phyloP scores from a whole-genome alignment of 2,797 vertebrate species.

The Poeciliopsis gracilis region DNA sequence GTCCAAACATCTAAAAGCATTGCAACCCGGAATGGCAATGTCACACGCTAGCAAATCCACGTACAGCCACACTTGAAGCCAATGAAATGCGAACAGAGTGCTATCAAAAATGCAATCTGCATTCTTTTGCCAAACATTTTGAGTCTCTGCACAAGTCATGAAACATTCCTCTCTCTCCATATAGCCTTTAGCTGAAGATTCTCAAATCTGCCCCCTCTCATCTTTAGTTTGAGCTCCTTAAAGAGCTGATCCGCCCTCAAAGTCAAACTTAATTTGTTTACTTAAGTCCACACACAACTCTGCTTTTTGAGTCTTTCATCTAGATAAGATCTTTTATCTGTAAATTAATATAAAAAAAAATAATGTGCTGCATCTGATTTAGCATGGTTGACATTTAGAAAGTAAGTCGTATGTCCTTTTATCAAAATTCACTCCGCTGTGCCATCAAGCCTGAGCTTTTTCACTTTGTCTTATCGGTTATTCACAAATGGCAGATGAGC shows the following conservation, averaged over 20 bases:
- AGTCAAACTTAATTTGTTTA: constrained; percentile 43
- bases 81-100: neutral
- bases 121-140: constrained; percentile 29
- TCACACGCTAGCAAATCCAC: constrained; percentile 19
- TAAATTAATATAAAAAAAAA: constrained; percentile 22
- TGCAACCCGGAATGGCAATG: constrained; percentile 29
- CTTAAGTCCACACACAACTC: constrained; percentile 8
- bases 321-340: constrained; percentile 33
- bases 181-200: constrained; percentile 20
- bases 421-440: constrained; percentile 42
- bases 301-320: constrained; percentile 34
- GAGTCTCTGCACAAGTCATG: constrained; percentile 37
- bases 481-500: constrained; percentile 65
- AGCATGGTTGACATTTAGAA: constrained; percentile 56
- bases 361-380: constrained; percentile 40
- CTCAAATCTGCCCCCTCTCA: constrained; percentile 34
- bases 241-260: constrained; percentile 37
- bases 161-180: constrained; percentile 22
- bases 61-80: neutral
- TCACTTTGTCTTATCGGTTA: constrained; percentile 65
- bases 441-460: constrained; percentile 39
- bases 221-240: constrained; percentile 24
- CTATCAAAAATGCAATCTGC: constrained; percentile 38
- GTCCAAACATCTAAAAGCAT: constrained; percentile 31
- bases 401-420: constrained; percentile 54